These are phyloP conservation scores for Notospermus geniculatus DNA, from an alignment of 1,140 invertebrate genomes.

Conservation along the genomic window DNA sequence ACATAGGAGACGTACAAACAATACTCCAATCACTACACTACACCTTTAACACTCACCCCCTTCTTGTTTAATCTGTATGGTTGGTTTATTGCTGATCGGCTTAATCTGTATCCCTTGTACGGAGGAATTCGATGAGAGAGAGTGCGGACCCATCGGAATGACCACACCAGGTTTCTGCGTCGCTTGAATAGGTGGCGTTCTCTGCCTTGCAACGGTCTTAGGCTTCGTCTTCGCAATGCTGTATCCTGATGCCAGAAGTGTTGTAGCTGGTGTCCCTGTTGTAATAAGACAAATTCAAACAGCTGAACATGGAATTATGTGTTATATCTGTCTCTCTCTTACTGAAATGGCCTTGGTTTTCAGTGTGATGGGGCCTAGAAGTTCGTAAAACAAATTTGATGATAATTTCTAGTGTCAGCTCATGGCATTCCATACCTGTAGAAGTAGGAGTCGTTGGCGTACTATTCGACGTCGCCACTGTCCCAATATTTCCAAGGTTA, in stretches of 20 bases:
- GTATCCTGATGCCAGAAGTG: constrained; percentile 39
- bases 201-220: constrained; percentile 41
- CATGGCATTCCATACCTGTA: no score
- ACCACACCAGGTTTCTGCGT: constrained; percentile 45
- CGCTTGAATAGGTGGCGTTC: constrained; percentile 24
- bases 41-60: constrained; percentile 30
- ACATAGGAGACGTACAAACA: no score
- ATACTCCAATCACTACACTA: no score
- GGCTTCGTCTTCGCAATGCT: constrained; percentile 41
- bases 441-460: no score
- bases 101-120: constrained; percentile 40
- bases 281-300: no score
- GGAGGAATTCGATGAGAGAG: constrained; percentile 27
- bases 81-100: constrained; percentile 36
- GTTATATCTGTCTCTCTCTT: no score
- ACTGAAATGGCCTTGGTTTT: no score
- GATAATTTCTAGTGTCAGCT: no score
- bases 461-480: constrained; percentile 26
- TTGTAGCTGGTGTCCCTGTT: constrained; percentile 31
- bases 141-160: constrained; percentile 45
- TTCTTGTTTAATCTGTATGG: constrained; percentile 53
- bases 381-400: no score
- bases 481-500: constrained; percentile 33
- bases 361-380: no score
- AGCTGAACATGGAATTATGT: no score